phyloP scores from a whole-genome alignment of 2,888 invertebrate genomes.

The Bruchidius siliquastri region DNA sequence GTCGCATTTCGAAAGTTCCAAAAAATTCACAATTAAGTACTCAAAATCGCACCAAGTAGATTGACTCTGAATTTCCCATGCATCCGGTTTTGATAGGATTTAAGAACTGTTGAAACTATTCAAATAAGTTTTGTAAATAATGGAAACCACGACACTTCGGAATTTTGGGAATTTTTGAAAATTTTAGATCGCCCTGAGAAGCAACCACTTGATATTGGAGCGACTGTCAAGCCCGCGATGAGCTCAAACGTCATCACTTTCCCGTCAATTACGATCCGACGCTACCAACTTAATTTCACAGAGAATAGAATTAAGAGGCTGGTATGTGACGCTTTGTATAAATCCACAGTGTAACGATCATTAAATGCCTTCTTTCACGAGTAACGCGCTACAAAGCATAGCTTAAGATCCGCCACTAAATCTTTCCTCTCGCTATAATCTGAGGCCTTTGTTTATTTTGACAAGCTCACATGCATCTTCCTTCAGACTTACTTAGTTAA shows the following conservation, averaged over 20 bases:
- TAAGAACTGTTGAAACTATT: too few species aligned
- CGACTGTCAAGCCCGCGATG: too few species aligned
- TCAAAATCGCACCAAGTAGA: too few species aligned
- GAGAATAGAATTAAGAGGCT: background rate
- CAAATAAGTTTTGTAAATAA: too few species aligned
- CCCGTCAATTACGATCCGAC: background rate
- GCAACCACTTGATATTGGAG: too few species aligned
- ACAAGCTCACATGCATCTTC: constrained; percentile 10
- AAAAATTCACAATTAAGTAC: too few species aligned
- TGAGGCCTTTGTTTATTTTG: constrained; percentile 11
- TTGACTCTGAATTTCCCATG: too few species aligned
- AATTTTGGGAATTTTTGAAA: too few species aligned
- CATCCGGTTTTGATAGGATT: too few species aligned
- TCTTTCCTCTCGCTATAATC: constrained; percentile 3
- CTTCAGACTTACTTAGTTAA: constrained; percentile 11
- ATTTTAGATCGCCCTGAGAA: too few species aligned
- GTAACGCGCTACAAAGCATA: background rate
- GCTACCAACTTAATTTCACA: background rate
- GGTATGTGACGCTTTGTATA: background rate
- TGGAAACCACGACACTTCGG: too few species aligned
- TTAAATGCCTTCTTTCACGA: background rate
- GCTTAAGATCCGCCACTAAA: background rate
- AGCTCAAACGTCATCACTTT: background rate
- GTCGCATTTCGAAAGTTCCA: too few species aligned
- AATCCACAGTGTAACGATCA: background rate